Base-by-base conservation (phyloP, 2,113 vertebrate species). In the Sinocyclocheilus anshuiensis region DNA sequence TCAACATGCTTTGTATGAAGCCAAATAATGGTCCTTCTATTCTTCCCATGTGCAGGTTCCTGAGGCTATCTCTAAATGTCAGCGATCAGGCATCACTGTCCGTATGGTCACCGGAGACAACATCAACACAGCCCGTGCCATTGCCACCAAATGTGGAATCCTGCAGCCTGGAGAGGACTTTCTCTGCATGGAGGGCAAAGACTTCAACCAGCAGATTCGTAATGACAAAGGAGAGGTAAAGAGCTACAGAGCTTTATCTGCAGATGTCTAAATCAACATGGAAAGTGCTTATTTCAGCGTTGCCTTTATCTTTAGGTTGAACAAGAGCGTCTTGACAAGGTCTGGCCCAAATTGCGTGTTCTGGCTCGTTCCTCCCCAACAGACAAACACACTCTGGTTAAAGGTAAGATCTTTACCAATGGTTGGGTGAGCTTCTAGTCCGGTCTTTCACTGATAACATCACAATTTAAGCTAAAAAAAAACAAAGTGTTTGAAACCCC, bases 81-180 rank as follows among this genome's bases (percentile, higher is more conserved):
- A 97, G 90, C 95, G 93, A 1, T 97, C 98, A 0, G 98, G 98
- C 9, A 99, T 99, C 91, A 98, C 97, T 0, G 98, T 99, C 1
- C 95, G 98, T 4, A 99, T 99, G 98, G 98, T 99, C 82, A 99
- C 98, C 0, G 98, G 98, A 26, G 98, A 99, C 93, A 99, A 99
- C 89, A 96, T 99, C 94, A 99, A 99, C 93, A 99, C 98, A 0
- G 98, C 98, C 26, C 95, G 98, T 0, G 97, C 98, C 92, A 99
- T 99, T 0, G 97, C 98, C 81, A 96, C 96, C 88, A 99, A 99
- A 90, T 99, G 98, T 36, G 97, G 98, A 91, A 99, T 99, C 91
- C 88, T 99, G 89, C 93, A 93, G 88, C 96, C 97, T 0, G 95
- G 95, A 1, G 97, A 99, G 61, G 97, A 99, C 83, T 99, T 98